Conservation (phyloP, 2,113 vertebrate species). For the Oreochromis niloticus region DNA sequence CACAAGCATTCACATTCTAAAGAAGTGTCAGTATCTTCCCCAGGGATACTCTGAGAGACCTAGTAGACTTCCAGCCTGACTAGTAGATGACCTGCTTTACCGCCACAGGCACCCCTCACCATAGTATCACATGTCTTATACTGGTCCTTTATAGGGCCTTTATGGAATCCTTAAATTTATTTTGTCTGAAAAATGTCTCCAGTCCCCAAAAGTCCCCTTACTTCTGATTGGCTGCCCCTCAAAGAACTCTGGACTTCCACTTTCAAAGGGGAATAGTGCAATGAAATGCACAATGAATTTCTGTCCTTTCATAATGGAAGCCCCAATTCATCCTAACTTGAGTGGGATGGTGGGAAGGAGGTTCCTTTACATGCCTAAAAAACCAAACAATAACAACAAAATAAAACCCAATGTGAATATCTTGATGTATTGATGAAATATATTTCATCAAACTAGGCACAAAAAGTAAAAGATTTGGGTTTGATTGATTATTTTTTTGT, state of each 20-base stretch:
- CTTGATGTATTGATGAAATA: neutral
- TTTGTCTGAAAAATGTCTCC: neutral
- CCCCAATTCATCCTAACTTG: too few species aligned
- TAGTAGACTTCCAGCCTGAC: neutral
- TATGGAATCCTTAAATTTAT: neutral
- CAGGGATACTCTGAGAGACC: neutral
- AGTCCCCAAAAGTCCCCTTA: neutral
- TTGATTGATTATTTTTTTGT: neutral
- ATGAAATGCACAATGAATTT: neutral
- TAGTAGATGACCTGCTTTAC: neutral
- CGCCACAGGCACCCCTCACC: rapidly evolving
- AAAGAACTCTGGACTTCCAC: neutral
- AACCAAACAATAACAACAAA: neutral
- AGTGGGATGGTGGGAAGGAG: too few species aligned
- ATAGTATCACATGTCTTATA: neutral
- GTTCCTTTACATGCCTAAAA: rapidly evolving
- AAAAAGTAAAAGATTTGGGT: neutral
- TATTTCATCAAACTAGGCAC: neutral
- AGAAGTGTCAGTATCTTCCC: neutral
- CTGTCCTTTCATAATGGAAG: too few species aligned
- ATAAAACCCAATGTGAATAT: neutral
- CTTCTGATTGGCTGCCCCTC: neutral
- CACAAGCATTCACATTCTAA: neutral
- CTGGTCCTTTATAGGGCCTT: neutral
- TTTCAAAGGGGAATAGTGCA: neutral